phyloP scores from a whole-genome alignment of 2,888 invertebrate species.

The Cerceris ruficornis region DNA sequence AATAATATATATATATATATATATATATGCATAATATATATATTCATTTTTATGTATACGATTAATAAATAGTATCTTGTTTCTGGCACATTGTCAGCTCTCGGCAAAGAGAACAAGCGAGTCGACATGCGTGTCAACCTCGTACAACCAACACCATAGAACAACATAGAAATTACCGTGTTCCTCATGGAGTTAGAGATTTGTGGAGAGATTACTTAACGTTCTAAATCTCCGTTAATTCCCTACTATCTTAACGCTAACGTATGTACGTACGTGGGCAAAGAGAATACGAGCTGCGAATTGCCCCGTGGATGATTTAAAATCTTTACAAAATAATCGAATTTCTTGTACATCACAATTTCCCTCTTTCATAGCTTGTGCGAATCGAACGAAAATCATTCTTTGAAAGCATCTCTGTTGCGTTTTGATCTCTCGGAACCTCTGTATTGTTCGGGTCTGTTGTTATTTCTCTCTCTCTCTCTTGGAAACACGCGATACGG shows the following conservation, averaged over 20 bases:
- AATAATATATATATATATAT: constrained; percentile 47
- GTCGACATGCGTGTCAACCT: constrained; percentile 55
- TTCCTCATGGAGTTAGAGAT: constrained; percentile 27
- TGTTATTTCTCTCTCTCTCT: too few species aligned
- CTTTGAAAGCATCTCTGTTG: not conserved
- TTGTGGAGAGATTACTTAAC: constrained; percentile 42
- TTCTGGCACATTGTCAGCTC: constrained; percentile 75
- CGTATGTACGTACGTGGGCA: constrained; percentile 19
- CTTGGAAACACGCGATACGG: too few species aligned
- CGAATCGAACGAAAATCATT: not conserved
- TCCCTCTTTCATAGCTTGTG: constrained; percentile 22
- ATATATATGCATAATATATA: constrained; percentile 51
- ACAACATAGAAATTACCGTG: constrained; percentile 32
- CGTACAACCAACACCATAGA: constrained; percentile 53
- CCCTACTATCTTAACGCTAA: constrained; percentile 33
- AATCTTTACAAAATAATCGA: constrained; percentile 55
- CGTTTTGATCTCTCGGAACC: not conserved
- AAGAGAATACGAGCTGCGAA: constrained; percentile 36
- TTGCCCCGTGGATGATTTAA: constrained; percentile 38
- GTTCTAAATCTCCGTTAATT: constrained; percentile 38
- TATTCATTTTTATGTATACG: constrained; percentile 62
- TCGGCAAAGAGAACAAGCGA: constrained; percentile 65
- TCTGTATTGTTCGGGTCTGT: too few species aligned
- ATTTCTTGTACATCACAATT: constrained; percentile 58
- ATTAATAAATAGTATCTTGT: constrained; percentile 74